A percentile compares a stretch with the other conserved stretches of the same genome.
Conservation (phyloP, 1,140 invertebrate genomes). For the Euura saliciscinereae region DNA sequence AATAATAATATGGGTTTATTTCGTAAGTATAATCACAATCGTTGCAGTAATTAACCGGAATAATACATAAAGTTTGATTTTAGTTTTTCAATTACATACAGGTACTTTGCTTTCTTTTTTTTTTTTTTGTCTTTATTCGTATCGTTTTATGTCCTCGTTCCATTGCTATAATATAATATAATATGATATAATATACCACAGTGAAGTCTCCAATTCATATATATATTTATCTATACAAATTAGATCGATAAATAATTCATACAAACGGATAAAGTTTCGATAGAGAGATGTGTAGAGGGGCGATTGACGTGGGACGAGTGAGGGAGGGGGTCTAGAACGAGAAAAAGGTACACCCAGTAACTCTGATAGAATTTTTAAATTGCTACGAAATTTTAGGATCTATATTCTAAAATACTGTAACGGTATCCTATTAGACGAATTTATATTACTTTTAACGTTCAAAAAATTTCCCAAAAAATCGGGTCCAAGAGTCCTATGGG, state of each 20-base stretch:
- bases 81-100: neutral
- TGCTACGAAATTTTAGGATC: neutral
- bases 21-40: too few relatives aligned
- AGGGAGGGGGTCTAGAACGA: neutral
- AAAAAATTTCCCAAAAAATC: too few relatives aligned
- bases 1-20: too few relatives aligned
- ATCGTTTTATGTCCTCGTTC: neutral
- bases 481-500: too few relatives aligned
- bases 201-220: too few relatives aligned
- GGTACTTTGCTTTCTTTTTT: neutral
- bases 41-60: too few relatives aligned
- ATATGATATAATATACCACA: neutral
- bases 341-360: neutral
- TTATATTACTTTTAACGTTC: neutral
- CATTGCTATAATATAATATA: neutral
- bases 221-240: neutral
- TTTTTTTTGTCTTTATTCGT: neutral
- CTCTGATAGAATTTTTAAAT: neutral
- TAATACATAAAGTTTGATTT: neutral
- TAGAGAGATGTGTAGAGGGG: neutral
- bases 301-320: neutral
- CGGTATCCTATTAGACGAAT: neutral
- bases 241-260: neutral
- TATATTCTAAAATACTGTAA: slow-evolving; percentile 4
- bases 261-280: neutral